phyloP scores from a whole-genome alignment of 1,140 invertebrate genomes.

The Camponotus floridanus region DNA sequence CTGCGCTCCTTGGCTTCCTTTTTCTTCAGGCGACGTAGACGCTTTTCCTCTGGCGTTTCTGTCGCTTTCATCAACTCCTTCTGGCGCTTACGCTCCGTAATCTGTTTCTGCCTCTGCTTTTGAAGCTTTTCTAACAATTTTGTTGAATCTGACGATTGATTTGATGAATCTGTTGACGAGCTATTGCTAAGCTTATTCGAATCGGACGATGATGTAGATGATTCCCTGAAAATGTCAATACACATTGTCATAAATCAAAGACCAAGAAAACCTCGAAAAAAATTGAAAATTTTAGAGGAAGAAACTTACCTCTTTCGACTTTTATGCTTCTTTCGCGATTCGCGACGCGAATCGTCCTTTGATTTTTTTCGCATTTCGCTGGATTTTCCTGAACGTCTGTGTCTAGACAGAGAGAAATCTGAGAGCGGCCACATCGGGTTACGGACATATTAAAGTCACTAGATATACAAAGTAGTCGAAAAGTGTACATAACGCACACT shows the following conservation, averaged over 20 bases:
- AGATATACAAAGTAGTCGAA: too few relatives aligned
- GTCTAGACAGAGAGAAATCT: not conserved
- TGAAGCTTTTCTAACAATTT: conserved; percentile 91
- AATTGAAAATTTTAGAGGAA: conserved; percentile 12
- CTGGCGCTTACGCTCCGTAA: conserved; percentile 89
- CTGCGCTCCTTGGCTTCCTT: conserved; percentile 97
- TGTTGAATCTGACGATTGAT: conserved; percentile 88
- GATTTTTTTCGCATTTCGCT: conserved; percentile 69
- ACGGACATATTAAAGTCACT: too few relatives aligned
- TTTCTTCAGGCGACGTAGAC: conserved; percentile 94
- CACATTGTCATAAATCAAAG: not conserved
- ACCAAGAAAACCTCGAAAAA: not conserved
- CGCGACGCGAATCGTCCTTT: conserved; percentile 50
- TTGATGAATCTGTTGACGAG: conserved; percentile 81
- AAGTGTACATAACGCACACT: too few relatives aligned
- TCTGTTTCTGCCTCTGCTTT: conserved; percentile 89
- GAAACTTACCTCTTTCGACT: conserved; percentile 69
- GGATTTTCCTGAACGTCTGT: conserved; percentile 61
- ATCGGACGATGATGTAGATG: conserved; percentile 70
- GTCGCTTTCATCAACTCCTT: conserved; percentile 95
- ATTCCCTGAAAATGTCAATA: conserved; percentile 29
- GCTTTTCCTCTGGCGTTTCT: conserved; percentile 98
- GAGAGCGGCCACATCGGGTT: too few relatives aligned
- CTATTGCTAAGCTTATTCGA: conserved; percentile 63
- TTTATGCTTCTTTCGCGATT: conserved; percentile 73